Base-by-base conservation (phyloP, 2,888 invertebrate genomes). In the Cylindroiulus punctatus region DNA sequence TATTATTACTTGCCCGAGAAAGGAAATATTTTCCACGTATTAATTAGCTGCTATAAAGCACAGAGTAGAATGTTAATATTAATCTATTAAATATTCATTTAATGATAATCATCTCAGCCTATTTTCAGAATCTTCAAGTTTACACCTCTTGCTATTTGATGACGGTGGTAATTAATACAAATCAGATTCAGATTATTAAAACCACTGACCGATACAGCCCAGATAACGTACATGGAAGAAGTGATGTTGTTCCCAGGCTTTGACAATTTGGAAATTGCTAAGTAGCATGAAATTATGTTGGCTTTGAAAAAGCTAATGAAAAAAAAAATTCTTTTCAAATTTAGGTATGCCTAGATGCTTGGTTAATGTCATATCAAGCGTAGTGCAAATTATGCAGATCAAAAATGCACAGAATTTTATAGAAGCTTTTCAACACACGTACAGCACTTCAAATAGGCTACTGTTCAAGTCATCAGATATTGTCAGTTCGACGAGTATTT, bases 61-160 rank as follows among this genome's bases (percentile, higher is more conserved):
- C 65, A 76, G 30, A 76, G 76, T 76, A 76, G 76, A 12, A 65
- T 26, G 10, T 10, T 76, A 76, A 22, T 76, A 30, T 5, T 76
- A 30, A 76, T 76, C 52, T 5, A 30, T 76, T 30, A 76, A 76
- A 76, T 76, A 76, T 76, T 8, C 30, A 30, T 30, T 76, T 76
- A 76, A 76, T 76, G 30, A 76, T 76, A 76, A 76, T 76, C 30
- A 14, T 22, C 30, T 30, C 30, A 76, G 76, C 76, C 76, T 76
- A 76, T 76, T 76, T 76, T 76, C 76, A 30, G 76, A 76, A 76
- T 14, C 26, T 76, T 76, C 76, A 30, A 76, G 30, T 76, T 76
- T 76, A 76, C 76, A 76, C 0, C 30, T 10, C 30, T 65, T 12
- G 57, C 22, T 30, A 76, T 65, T 65, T 65, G 22, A 65, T 65